Conservation (phyloP, 2,888 invertebrate species). For the Subacronicta megacephala region DNA sequence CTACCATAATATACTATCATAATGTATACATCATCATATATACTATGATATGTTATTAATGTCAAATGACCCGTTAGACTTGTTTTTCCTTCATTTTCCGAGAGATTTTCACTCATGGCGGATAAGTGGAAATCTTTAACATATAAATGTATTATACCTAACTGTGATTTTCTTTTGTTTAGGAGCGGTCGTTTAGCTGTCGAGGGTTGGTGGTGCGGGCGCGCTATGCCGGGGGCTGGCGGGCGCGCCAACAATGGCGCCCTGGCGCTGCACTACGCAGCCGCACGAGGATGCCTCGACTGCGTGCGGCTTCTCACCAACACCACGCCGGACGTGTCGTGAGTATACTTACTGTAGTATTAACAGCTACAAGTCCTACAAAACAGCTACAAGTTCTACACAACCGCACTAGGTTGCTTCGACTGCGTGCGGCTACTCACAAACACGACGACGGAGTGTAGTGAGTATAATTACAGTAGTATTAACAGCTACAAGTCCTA, state of each 20-base stretch:
- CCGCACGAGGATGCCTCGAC: constrained; percentile 95
- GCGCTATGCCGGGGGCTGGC: constrained; percentile 81
- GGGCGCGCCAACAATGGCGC: constrained; percentile 91
- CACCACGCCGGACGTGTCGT: constrained; percentile 94
- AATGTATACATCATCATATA: too few species aligned
- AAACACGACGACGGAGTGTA: constrained; percentile 94
- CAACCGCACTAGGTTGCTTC: constrained; percentile 95
- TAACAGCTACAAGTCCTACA: too few species aligned
- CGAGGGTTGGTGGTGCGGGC: constrained; percentile 87
- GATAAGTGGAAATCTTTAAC: too few species aligned
- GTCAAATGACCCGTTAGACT: too few species aligned
- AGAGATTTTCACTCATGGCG: too few species aligned
- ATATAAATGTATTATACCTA: neutral
- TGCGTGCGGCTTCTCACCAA: constrained; percentile 95
- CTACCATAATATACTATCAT: too few species aligned
- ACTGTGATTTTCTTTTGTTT: constrained; percentile 10
- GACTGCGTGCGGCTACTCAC: constrained; percentile 95
- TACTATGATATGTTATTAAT: too few species aligned
- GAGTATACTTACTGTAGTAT: constrained; percentile 60
- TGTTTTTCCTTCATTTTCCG: too few species aligned
- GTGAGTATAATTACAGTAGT: constrained; percentile 79
- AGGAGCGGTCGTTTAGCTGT: constrained; percentile 87
- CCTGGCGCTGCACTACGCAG: constrained; percentile 96
- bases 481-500: too few species aligned
- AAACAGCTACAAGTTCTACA: too few species aligned